Evolutionary conservation across 1,140 invertebrate species (phyloP).

Genomic region (Trichonephila inaurata): DNA sequence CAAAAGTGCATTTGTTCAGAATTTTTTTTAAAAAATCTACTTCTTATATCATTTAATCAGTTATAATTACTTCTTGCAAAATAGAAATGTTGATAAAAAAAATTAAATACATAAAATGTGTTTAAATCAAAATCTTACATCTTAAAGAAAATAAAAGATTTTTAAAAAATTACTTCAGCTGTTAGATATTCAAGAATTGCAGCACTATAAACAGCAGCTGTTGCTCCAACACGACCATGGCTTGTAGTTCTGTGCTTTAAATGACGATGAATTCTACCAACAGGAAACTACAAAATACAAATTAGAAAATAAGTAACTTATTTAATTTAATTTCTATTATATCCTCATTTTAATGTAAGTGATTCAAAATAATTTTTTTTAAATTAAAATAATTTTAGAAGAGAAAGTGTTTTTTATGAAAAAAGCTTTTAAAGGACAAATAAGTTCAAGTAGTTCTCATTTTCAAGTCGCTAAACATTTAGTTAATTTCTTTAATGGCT

Average conservation of each 20-base stretch:
- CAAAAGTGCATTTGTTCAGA: not conserved
- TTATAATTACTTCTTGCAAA: not conserved
- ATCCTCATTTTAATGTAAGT: too few relatives aligned
- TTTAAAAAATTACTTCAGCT: slow-evolving; percentile 90
- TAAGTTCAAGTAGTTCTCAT: too few relatives aligned
- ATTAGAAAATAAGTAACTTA: not conserved
- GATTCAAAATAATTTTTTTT: too few relatives aligned
- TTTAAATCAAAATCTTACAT: too few relatives aligned
- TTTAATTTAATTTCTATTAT: too few relatives aligned
- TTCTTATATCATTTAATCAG: not conserved
- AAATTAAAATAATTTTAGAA: too few relatives aligned
- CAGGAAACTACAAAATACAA: slow-evolving; percentile 94
- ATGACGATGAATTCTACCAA: slow-evolving; percentile 99
- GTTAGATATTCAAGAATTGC: slow-evolving; percentile 99
- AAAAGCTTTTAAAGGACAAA: too few relatives aligned
- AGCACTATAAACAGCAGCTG: slow-evolving; percentile 98
- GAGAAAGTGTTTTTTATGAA: too few relatives aligned
- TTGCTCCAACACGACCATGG: slow-evolving; percentile 98
- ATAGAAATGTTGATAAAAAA: not conserved
- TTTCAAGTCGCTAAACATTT: too few relatives aligned
- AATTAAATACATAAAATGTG: not conserved
- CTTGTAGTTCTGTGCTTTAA: slow-evolving; percentile 99
- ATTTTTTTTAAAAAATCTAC: not conserved
- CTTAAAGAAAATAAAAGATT: not conserved
- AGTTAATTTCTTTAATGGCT: too few relatives aligned